These are phyloP conservation scores for Psilopogon haemacephalus DNA, from an alignment of 2,113 vertebrate genomes.

Conservation along the genomic window DNA sequence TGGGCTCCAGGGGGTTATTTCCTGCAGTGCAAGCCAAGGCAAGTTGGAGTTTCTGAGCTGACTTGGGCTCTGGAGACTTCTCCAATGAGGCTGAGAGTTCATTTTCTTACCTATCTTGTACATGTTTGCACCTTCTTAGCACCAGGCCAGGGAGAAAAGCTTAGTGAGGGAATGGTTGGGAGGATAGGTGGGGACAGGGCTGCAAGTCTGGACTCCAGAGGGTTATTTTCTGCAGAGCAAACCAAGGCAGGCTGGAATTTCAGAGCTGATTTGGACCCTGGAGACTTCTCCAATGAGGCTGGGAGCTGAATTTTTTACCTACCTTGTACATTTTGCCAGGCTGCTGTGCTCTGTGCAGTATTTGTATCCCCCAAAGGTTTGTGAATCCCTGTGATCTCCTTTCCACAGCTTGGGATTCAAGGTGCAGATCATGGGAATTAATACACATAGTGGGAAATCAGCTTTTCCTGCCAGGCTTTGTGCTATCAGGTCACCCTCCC, in stretches of 20 bases:
- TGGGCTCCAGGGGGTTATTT: background rate
- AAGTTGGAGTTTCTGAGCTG: background rate
- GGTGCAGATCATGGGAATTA: background rate
- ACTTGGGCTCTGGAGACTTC: background rate
- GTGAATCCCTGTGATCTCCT: background rate
- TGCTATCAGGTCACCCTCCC: background rate
- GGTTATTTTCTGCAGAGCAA: background rate
- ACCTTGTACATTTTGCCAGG: rapidly evolving
- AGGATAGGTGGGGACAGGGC: background rate
- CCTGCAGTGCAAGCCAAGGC: background rate
- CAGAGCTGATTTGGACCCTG: background rate
- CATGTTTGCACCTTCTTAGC: background rate
- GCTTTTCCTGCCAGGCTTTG: background rate
- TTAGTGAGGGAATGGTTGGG: background rate
- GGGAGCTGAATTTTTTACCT: background rate
- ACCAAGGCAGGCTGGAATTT: background rate
- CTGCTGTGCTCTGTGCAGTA: rapidly evolving
- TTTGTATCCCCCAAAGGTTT: background rate
- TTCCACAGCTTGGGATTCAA: background rate
- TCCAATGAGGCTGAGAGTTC: background rate
- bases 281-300: background rate
- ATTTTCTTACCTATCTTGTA: background rate
- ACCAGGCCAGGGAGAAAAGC: background rate
- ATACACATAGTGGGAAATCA: background rate
- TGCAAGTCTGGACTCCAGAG: rapidly evolving